phyloP scores from a whole-genome alignment of 2,888 invertebrate species.

The Anoplius nigerrimus region DNA sequence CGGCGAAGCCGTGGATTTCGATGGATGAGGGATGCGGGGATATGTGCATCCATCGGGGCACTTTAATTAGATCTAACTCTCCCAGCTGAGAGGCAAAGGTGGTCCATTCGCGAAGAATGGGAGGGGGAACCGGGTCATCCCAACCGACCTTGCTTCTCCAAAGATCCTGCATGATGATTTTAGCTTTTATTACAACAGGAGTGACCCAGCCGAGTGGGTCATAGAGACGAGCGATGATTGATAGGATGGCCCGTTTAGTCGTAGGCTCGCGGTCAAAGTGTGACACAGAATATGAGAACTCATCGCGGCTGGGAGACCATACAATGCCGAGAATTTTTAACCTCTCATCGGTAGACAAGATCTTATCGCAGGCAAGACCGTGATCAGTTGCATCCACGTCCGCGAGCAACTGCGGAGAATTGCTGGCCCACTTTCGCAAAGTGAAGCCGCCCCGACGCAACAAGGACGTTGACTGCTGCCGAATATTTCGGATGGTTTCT shows the following conservation, averaged over 20 bases:
- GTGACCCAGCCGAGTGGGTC: constrained; percentile 6
- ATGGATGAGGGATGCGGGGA: not conserved
- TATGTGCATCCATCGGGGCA: not conserved
- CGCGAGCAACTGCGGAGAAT: no score
- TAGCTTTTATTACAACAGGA: not conserved
- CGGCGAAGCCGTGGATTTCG: constrained; percentile 10
- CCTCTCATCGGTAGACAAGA: no score
- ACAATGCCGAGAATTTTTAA: no score
- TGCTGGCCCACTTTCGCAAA: no score
- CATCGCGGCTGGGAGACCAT: no score
- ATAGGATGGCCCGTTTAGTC: not conserved
- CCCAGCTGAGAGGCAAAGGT: not conserved
- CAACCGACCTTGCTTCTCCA: not conserved
- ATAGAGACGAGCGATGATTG: not conserved
- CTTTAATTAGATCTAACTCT: not conserved
- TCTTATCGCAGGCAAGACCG: no score
- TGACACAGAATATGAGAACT: not conserved
- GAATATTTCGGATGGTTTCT: no score
- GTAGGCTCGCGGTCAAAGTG: not conserved
- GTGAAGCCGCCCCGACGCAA: no score
- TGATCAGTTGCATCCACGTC: not conserved
- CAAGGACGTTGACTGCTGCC: no score
- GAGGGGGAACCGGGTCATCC: not conserved
- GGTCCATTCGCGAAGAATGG: not conserved
- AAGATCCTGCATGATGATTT: no score